These are phyloP conservation scores for Microhierax caerulescens DNA, from an alignment of 2,797 vertebrate genomes.

Conservation along the genomic window DNA sequence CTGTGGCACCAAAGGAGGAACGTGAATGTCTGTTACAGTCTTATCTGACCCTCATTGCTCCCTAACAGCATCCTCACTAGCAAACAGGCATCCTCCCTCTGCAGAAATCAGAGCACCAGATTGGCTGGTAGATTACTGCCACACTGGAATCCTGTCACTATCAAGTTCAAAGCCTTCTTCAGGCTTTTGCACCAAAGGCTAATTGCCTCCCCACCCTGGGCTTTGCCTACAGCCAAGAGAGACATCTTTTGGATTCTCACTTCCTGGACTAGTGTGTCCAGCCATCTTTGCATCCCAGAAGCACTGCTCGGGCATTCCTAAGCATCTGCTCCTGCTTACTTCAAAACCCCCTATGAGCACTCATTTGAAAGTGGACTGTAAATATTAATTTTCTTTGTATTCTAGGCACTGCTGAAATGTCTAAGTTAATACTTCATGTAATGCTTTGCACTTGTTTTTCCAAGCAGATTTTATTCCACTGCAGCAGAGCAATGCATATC, in stretches of 20 bases:
- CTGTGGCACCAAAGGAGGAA: neutral
- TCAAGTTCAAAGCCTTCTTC: neutral
- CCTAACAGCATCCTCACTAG: neutral
- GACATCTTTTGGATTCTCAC: neutral
- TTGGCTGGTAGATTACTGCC: fast-evolving
- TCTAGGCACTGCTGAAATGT: conserved; percentile 2
- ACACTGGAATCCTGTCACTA: neutral
- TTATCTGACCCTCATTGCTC: neutral
- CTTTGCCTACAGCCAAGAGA: neutral
- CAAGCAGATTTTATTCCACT: neutral
- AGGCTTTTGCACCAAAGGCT: neutral
- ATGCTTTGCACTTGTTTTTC: neutral
- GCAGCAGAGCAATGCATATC: neutral
- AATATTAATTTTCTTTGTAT: conserved; percentile 4
- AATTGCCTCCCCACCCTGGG: neutral
- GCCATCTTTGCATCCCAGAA: neutral
- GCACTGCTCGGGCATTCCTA: neutral
- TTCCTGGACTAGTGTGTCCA: neutral
- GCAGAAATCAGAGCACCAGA: neutral
- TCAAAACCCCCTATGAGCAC: neutral
- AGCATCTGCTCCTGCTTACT: neutral
- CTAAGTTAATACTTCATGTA: neutral
- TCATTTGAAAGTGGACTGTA: neutral
- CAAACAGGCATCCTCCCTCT: neutral
- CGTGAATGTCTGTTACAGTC: neutral